Percentiles rank a stretch among this genome's conserved stretches.
phyloP scores from a whole-genome alignment of 2,113 vertebrate species.

The Apodemus sylvaticus region DNA sequence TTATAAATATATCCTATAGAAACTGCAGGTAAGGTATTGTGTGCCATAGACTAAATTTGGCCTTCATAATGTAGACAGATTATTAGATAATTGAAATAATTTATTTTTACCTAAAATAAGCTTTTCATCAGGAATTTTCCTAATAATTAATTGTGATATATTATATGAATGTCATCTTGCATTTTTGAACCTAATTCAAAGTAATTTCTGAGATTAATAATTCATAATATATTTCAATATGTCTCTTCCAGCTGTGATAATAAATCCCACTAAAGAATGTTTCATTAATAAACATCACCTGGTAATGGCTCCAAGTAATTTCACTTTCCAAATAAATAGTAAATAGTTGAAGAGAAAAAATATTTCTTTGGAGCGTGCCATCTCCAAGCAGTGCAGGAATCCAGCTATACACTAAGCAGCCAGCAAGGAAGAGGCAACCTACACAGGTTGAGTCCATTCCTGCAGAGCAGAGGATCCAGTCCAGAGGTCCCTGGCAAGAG shows the following conservation, averaged over 20 bases:
- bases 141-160: constrained; percentile 65
- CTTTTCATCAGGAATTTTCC: constrained; percentile 33
- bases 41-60: constrained; percentile 50
- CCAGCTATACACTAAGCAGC: too few relatives aligned
- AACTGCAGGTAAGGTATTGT: neutral
- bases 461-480: too few relatives aligned
- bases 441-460: too few relatives aligned
- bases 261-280: neutral
- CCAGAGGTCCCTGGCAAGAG: too few relatives aligned
- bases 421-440: too few relatives aligned
- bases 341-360: neutral
- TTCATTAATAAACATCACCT: neutral
- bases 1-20: constrained; percentile 28
- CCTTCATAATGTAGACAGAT: constrained; percentile 67
- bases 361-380: too few relatives aligned
- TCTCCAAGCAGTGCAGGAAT: too few relatives aligned
- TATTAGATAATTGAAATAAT: constrained; percentile 66
- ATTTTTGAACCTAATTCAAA: constrained; percentile 52
- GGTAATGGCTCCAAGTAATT: constrained; percentile 20
- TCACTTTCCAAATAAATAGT: neutral
- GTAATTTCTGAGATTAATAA: constrained; percentile 43
- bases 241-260: constrained; percentile 12
- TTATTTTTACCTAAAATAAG: constrained; percentile 68
- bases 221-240: neutral
- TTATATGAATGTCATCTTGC: constrained; percentile 39